These are phyloP conservation scores for Arctopsyche grandis DNA, from an alignment of 1,140 invertebrate genomes.

Conservation along the genomic window DNA sequence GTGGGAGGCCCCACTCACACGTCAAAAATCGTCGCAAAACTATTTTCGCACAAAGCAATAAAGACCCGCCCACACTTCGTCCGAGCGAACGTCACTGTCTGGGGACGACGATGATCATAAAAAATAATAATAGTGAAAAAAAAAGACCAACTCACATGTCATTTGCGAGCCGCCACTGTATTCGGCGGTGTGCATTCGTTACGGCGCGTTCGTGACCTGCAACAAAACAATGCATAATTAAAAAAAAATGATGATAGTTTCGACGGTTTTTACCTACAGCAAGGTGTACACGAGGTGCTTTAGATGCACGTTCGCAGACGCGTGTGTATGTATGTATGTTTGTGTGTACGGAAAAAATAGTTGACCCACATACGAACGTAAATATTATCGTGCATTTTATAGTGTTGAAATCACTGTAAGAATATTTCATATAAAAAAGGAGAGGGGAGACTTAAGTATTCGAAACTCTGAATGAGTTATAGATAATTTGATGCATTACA, in stretches of 20 bases:
- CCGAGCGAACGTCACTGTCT: constrained; percentile 17
- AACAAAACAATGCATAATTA: no score
- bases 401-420: neutral
- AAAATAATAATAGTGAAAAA: no score
- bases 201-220: no score
- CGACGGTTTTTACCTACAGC: no score
- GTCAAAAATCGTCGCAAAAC: constrained; percentile 13
- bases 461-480: no score
- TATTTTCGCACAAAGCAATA: constrained; percentile 20
- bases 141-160: no score
- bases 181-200: no score
- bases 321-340: neutral
- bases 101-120: neutral
- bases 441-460: no score
- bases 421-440: neutral
- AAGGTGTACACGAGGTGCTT: neutral
- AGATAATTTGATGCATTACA: no score
- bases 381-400: constrained; percentile 12
- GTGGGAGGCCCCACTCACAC: neutral
- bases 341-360: neutral
- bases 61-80: constrained; percentile 8
- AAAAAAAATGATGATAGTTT: no score
- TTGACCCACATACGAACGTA: constrained; percentile 21
- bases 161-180: no score
- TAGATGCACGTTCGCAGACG: neutral